Percentiles rank a stretch among this genome's conserved stretches.
These are phyloP conservation scores for Nibea albiflora DNA, from an alignment of 2,113 vertebrate species.

Conservation along the genomic window DNA sequence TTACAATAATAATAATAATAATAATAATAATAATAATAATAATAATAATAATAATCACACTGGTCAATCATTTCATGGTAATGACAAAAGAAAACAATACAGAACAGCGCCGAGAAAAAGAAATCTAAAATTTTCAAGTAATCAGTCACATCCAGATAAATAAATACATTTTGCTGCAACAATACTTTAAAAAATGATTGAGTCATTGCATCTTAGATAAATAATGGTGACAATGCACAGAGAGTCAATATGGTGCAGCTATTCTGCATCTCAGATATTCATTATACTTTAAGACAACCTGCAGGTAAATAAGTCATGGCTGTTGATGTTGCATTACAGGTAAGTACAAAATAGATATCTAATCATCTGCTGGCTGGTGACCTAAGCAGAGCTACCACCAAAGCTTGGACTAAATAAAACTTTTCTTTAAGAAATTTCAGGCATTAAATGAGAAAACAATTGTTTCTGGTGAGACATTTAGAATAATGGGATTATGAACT, in stretches of 20 bases:
- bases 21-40: slow-evolving; percentile 5
- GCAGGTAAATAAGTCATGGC: slow-evolving; percentile 58
- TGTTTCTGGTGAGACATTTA: slow-evolving; percentile 2
- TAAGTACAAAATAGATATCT: slow-evolving; percentile 30
- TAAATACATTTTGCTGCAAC: slow-evolving; percentile 84
- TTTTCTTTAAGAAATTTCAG: slow-evolving; percentile 13
- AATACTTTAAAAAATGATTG: slow-evolving; percentile 74
- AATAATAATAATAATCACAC: slow-evolving; percentile 37
- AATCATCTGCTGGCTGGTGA: slow-evolving; percentile 31
- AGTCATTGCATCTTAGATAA: slow-evolving; percentile 79
- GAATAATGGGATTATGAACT: slow-evolving; percentile 5
- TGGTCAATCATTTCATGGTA: slow-evolving; percentile 69
- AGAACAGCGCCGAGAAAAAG: slow-evolving; percentile 78
- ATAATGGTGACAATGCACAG: slow-evolving; percentile 65
- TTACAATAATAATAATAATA: slow-evolving; percentile 36
- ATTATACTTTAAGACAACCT: slow-evolving; percentile 62
- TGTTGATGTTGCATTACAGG: slow-evolving; percentile 56
- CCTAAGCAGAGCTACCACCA: slow-evolving; percentile 4
- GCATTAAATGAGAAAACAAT: not conserved
- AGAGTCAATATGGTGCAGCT: slow-evolving; percentile 65
- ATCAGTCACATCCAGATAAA: slow-evolving; percentile 85
- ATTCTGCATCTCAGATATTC: slow-evolving; percentile 61
- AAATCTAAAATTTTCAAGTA: slow-evolving; percentile 83
- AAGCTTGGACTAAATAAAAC: slow-evolving; percentile 20
- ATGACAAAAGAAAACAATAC: slow-evolving; percentile 71